These are phyloP conservation scores for Boloria euphrosyne DNA, from an alignment of 2,888 invertebrate genomes.

Conservation along the genomic window DNA sequence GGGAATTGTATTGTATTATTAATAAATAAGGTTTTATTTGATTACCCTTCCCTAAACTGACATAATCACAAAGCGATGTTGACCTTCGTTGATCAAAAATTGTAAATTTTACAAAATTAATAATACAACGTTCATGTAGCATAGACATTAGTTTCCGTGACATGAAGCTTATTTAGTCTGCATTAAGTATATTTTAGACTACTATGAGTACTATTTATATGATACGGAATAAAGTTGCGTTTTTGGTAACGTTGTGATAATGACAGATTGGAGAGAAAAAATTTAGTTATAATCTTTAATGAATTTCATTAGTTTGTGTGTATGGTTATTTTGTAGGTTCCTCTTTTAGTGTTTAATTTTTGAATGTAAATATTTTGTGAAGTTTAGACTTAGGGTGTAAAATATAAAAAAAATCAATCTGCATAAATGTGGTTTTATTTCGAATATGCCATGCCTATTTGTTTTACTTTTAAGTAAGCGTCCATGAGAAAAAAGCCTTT, in stretches of 20 bases:
- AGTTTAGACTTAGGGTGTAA: conserved; percentile 16
- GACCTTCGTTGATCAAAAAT: not conserved
- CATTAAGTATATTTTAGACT: not conserved
- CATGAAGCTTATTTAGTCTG: too few species aligned
- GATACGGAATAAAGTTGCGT: not conserved
- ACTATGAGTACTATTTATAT: not conserved
- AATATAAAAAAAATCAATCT: conserved; percentile 27
- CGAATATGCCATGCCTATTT: too few species aligned
- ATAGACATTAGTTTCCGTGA: too few species aligned
- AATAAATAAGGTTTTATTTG: not conserved
- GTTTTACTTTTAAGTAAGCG: too few species aligned
- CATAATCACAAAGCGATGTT: not conserved
- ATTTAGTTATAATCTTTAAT: not conserved
- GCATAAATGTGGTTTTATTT: conserved; percentile 35
- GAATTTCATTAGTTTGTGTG: conserved; percentile 14
- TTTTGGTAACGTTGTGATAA: not conserved
- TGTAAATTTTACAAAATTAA: too few species aligned
- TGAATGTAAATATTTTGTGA: conserved; percentile 33
- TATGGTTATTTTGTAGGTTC: conserved; percentile 1
- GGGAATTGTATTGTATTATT: conserved; percentile 4
- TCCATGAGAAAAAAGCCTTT: too few species aligned
- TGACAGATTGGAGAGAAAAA: not conserved
- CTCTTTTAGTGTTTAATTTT: conserved; percentile 20
- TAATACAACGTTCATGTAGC: too few species aligned
- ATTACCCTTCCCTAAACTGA: too few species aligned